Conservation (phyloP, 2,113 vertebrate genomes). For the Pelecanoides urinatrix region DNA sequence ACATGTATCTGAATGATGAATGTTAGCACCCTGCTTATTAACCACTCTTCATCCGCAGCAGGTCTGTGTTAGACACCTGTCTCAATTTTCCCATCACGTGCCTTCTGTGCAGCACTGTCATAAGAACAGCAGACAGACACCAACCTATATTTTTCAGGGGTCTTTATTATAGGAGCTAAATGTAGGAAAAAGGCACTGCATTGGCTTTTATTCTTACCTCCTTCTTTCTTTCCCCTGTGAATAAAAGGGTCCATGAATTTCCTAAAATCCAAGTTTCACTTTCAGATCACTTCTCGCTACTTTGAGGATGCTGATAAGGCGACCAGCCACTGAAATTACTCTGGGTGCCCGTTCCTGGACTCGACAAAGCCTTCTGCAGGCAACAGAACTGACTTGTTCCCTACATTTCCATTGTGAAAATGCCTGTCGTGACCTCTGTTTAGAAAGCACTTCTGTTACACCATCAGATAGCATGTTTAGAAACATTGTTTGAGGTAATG, state of each 20-base stretch:
- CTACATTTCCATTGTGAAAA: neutral
- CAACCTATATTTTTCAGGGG: neutral
- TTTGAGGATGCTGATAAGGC: neutral
- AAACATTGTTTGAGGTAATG: neutral
- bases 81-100: neutral
- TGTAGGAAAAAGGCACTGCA: neutral
- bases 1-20: neutral
- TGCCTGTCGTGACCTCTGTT: neutral
- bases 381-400: neutral
- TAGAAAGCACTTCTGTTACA: neutral
- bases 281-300: neutral
- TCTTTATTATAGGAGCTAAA: neutral
- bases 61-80: slow-evolving; percentile 41
- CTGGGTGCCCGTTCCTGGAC: neutral
- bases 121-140: neutral
- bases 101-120: slow-evolving; percentile 13
- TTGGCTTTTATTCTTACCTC: neutral
- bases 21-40: slow-evolving; percentile 50
- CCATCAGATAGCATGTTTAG: neutral
- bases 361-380: neutral
- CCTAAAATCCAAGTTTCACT: neutral
- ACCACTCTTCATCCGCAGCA: slow-evolving; percentile 38
- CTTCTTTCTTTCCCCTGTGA: neutral
- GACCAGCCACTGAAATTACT: neutral
- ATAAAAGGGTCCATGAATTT: neutral